Base-by-base conservation (phyloP, 1,140 invertebrate genomes). In the Tetramorium parvispinum region DNA sequence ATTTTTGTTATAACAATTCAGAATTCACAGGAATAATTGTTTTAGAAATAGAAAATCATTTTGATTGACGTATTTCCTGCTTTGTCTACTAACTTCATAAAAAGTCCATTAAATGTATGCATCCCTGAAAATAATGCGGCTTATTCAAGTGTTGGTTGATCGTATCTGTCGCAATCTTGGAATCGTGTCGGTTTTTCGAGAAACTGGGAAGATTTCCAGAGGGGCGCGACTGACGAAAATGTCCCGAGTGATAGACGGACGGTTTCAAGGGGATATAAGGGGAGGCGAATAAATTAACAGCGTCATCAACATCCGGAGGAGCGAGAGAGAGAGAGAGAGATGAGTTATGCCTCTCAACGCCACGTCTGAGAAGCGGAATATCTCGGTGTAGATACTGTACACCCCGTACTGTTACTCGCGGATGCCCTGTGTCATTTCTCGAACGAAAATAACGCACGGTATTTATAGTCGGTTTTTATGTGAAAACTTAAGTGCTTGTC, bases 381-480 rank as follows among this genome's bases (percentile, higher is more conserved):
- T 87, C 71, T 55, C 49, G 78, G 21, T 53, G 65, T 70, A 70
- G 37, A 16, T 40, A 71, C 55, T 81, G 51, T 82, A 53, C n/a
- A 55, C 66, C 43, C 24, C 57, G 79, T 66, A 40, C 71, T 59
- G 61, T 89, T 70, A 65, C 63, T 59, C 65, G 75, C 59, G 82
- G 66, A 73, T 63, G 88, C 85, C 87, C 57, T 55, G 71, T 87
- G 90, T 88, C 87, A 89, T 89, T 91, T 91, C 61, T 85, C 73
- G 55, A 89, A 90, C 88, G 89, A 91, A 92, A 92, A 93, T 93
- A 93, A 91, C 87, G 85, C 63, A 18, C 37, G 57, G 70, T 93
- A 93, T 92, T 93, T 92, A 92, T 92, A 91, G 90, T 86, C 57
- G 87, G 65, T 93, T 93, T 93, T 89, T 93, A 90, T 87, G 87